phyloP scores from a whole-genome alignment of 2,797 vertebrate genomes.

The Pseudochirops corinnae region DNA sequence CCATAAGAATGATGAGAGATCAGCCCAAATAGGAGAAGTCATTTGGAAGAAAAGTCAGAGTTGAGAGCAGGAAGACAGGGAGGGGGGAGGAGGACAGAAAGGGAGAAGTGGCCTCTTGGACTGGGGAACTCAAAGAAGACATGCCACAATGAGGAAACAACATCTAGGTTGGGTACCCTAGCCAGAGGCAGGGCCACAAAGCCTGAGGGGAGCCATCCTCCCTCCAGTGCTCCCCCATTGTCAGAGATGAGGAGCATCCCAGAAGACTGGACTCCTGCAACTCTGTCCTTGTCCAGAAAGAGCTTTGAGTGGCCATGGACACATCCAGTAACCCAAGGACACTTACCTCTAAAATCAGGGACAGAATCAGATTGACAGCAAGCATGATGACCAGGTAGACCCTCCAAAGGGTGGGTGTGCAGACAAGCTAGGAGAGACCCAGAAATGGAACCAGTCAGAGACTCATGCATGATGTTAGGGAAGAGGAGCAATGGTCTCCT shows the following conservation, averaged over 20 bases:
- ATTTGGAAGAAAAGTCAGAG: not conserved
- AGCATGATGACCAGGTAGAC: constrained; percentile 85
- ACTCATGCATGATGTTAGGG: not conserved
- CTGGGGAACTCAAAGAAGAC: not conserved
- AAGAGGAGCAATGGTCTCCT: not conserved
- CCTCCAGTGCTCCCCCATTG: not conserved
- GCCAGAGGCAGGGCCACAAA: not conserved
- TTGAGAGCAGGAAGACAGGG: not conserved
- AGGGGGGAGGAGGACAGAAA: not conserved
- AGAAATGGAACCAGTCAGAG: constrained; percentile 40
- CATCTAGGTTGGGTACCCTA: not conserved
- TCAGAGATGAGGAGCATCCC: not conserved
- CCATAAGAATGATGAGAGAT: not conserved
- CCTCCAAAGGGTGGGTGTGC: constrained; percentile 85
- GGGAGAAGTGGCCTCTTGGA: not conserved
- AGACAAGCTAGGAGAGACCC: constrained; percentile 82
- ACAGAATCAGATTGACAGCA: constrained; percentile 81
- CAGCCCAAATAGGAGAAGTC: not conserved
- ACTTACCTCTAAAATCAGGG: constrained; percentile 85
- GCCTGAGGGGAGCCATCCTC: not conserved
- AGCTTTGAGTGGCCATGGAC: not conserved
- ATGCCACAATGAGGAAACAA: not conserved
- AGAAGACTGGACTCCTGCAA: not conserved
- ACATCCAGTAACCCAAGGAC: not conserved
- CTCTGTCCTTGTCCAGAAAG: not conserved